Evolutionary conservation across 2,113 vertebrate genomes (phyloP).

Genomic region (Crotalus helleri): DNA sequence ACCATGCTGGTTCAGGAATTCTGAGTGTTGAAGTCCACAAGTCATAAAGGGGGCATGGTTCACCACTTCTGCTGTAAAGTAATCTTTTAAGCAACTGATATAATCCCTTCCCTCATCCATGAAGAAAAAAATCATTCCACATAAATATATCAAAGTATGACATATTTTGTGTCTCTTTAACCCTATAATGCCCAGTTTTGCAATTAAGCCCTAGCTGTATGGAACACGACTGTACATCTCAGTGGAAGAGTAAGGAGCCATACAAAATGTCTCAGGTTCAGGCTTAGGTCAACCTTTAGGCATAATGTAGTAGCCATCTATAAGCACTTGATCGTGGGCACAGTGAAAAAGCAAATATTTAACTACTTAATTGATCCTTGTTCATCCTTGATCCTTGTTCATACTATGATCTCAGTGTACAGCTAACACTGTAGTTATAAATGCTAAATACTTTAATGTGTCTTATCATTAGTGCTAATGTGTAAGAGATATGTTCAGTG

Average conservation of each 20-base stretch:
- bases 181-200: not conserved
- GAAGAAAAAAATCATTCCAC: not conserved
- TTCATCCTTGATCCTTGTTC: not conserved
- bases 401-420: not conserved
- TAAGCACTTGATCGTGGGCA: not conserved
- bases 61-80: not conserved
- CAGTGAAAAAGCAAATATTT: not conserved
- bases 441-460: not conserved
- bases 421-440: not conserved
- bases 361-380: not conserved
- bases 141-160: not conserved
- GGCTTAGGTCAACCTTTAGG: not conserved
- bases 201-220: not conserved
- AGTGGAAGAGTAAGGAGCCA: not conserved
- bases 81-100: not conserved
- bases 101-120: not conserved
- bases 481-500: not conserved
- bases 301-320: not conserved
- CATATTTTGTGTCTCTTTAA: not conserved
- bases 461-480: not conserved
- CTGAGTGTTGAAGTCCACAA: no score
- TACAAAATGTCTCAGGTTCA: not conserved
- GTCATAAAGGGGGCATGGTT: no score
- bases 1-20: no score
- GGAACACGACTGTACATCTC: not conserved